Evolutionary conservation across 2,888 invertebrate species (phyloP), one percentile per base, ranked within the genome.

Genomic region (Synergus japonicus): DNA sequence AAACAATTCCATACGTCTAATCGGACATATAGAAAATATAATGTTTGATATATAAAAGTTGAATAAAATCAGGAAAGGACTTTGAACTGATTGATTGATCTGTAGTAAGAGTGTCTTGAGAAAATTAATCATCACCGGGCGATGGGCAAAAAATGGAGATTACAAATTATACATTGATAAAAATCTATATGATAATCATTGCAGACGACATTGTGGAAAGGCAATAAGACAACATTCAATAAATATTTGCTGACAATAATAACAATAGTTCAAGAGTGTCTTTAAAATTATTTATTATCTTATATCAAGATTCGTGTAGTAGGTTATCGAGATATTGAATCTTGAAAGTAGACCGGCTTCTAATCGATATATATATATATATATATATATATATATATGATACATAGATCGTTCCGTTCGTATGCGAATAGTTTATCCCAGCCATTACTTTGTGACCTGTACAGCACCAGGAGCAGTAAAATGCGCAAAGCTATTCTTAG

Each of bases 261-360:
- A 49, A 13, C 49, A 54, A 54, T 54, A 37, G 49, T 73, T 73
- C 9, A 54, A 54, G 54, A 41, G 29, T 73, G n/a, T 67, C 73
- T 69, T 22, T 54, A 54, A 73, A 73, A 73, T 73, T 54, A 54
- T 73, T 37, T 54, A 73, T 73, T 49, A 73, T 73, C 73, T 73
- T 54, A 22, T 49, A 46, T 69, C 29, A 49, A 49, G 49, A 73
- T 73, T 73, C 37, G 73, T 54, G 54, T 73, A 73, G 37, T 73
- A 73, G 73, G 73, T 54, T 54, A 73, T 73, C 73, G 37, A 13
- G 49, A 8, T 29, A 46, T 69, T 49, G 46, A 29, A 69, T 69
- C 69, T 69, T 69, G 69, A 46, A 60, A 69, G 49, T 73, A 69
- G 73, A 67, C 44, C 43, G n/a, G 22, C 60, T 60, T n/a, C 18